A percentile compares a stretch with the other conserved stretches of the same genome.
phyloP scores from a whole-genome alignment of 2,113 vertebrate species.

The Gobiocypris rarus region DNA sequence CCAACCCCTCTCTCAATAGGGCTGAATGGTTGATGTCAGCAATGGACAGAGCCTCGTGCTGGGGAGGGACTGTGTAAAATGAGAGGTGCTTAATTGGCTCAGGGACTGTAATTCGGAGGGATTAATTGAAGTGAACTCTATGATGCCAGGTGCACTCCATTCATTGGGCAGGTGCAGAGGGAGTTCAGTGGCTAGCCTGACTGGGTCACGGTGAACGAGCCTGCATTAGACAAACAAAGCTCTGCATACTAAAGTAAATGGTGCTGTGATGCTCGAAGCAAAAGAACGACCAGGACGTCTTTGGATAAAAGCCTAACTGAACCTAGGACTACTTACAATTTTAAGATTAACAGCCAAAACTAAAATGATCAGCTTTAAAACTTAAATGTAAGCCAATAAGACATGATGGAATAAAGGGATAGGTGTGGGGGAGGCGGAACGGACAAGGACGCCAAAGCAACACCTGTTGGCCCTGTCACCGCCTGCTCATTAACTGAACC shows the following conservation, averaged over 20 bases:
- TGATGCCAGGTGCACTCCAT: conserved; percentile 77
- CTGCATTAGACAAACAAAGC: conserved; percentile 21
- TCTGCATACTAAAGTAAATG: not conserved
- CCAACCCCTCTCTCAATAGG: conserved; percentile 24
- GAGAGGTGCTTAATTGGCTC: conserved; percentile 80
- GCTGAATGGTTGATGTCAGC: conserved; percentile 45
- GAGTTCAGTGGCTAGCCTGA: conserved; percentile 67
- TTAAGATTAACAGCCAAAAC: conserved; percentile 14
- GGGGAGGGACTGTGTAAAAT: conserved; percentile 70
- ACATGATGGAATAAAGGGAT: conserved; percentile 46
- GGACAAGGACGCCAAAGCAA: conserved; percentile 54
- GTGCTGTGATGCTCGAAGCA: not conserved
- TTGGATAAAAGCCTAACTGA: not conserved
- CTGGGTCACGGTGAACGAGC: conserved; percentile 27
- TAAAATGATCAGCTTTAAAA: not conserved
- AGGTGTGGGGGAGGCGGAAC: conserved; percentile 50
- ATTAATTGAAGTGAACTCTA: conserved; percentile 77
- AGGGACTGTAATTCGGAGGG: conserved; percentile 75
- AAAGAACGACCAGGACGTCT: not conserved
- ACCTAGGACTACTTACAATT: not conserved
- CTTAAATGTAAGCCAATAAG: conserved; percentile 60
- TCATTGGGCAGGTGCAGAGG: conserved; percentile 63
- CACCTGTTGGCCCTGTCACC: conserved; percentile 75
- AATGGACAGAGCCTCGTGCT: conserved; percentile 68
- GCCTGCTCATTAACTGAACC: conserved; percentile 71